Evolutionary conservation across 2,113 vertebrate species (phyloP).

Genomic region (Eclectus roratus): DNA sequence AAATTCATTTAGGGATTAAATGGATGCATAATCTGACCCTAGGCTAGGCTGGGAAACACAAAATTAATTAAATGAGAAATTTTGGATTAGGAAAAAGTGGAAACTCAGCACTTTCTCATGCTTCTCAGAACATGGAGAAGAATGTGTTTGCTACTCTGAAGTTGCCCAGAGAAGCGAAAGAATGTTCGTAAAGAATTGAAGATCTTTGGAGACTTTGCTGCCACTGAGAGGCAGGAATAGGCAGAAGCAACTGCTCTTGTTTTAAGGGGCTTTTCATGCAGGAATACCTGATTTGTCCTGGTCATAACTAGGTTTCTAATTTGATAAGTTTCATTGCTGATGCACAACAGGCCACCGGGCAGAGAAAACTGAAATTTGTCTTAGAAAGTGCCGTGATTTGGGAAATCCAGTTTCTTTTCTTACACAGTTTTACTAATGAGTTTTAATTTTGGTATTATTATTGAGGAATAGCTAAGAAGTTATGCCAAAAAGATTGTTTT

Average conservation of each 20-base stretch:
- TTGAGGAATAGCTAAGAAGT: neutral
- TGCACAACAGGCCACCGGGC: neutral
- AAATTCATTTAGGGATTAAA: neutral
- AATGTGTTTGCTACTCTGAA: neutral
- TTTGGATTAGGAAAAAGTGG: neutral
- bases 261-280: neutral
- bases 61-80: neutral
- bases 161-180: neutral
- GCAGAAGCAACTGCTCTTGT: neutral
- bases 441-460: neutral
- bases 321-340: neutral
- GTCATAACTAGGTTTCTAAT: neutral
- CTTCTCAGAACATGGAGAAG: neutral
- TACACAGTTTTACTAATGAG: neutral
- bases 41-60: neutral
- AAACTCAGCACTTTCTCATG: neutral
- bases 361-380: neutral
- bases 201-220: neutral
- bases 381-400: neutral
- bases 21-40: neutral
- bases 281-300: neutral
- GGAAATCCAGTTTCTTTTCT: neutral
- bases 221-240: neutral
- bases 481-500: neutral
- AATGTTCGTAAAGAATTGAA: neutral